These are phyloP conservation scores for Ligdia adustata DNA, from an alignment of 2,888 invertebrate species.

Conservation along the genomic window DNA sequence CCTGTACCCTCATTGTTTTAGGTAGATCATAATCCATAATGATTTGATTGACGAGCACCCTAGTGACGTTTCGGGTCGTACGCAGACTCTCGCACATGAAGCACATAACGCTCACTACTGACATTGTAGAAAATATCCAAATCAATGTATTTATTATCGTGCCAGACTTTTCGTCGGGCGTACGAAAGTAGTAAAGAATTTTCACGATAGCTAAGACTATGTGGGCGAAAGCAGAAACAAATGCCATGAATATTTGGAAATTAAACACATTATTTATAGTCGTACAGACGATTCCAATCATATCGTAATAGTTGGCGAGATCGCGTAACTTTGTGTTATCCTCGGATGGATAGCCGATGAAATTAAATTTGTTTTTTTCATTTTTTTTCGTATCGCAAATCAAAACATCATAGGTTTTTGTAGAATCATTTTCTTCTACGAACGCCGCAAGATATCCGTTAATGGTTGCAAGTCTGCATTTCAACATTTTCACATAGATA, in stretches of 20 bases:
- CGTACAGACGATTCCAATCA: conserved; percentile 50
- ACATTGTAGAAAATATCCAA: conserved; percentile 50
- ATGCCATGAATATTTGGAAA: conserved; percentile 58
- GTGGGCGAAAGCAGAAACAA: conserved; percentile 54
- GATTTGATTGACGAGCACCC: conserved; percentile 57
- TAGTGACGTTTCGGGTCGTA: conserved; percentile 48
- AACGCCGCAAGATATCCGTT: conserved; percentile 52
- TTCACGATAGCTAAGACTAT: conserved; percentile 58
- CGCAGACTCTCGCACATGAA: conserved; percentile 54
- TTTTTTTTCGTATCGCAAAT: conserved; percentile 37
- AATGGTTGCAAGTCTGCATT: conserved; percentile 47
- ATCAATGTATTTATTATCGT: conserved; percentile 44
- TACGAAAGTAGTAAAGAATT: conserved; percentile 48
- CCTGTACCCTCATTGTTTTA: conserved; percentile 54
- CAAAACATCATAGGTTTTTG: conserved; percentile 39
- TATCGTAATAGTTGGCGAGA: conserved; percentile 52
- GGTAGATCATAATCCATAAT: conserved; percentile 66
- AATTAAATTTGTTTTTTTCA: conserved; percentile 30
- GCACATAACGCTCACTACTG: conserved; percentile 47
- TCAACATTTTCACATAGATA: conserved; percentile 49
- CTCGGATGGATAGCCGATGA: conserved; percentile 30
- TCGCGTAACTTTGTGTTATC: conserved; percentile 51
- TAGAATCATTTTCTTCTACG: conserved; percentile 41
- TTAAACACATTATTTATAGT: conserved; percentile 58
- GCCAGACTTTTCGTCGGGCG: conserved; percentile 35